phyloP scores from a whole-genome alignment of 2,113 vertebrate species.

The Panthera leo region DNA sequence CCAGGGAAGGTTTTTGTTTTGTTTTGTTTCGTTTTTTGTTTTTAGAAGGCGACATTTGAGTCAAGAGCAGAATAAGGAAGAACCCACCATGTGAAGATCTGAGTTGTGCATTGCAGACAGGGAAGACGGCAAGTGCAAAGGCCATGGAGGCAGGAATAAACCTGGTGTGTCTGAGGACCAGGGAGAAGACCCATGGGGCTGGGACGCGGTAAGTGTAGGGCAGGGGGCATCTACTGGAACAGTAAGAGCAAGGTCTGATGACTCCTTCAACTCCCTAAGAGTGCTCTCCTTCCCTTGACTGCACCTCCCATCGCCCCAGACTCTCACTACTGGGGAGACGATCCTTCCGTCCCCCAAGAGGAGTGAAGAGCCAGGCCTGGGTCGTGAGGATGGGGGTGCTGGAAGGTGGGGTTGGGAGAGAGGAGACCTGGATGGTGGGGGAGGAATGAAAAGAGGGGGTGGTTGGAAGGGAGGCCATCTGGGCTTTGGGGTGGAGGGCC shows the following conservation, averaged over 20 bases:
- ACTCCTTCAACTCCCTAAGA: neutral
- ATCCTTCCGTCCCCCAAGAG: neutral
- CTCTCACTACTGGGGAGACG: neutral
- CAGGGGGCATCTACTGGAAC: rapidly evolving
- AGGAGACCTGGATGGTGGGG: neutral
- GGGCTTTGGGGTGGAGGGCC: conserved; percentile 54
- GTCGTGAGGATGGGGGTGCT: neutral
- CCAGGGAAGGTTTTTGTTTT: neutral
- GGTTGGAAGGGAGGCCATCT: conserved; percentile 47
- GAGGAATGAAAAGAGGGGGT: conserved; percentile 46
- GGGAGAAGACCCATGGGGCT: neutral
- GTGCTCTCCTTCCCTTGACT: neutral
- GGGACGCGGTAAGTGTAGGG: neutral
- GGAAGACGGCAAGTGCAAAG: neutral
- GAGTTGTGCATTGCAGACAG: neutral
- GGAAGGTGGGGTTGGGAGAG: neutral
- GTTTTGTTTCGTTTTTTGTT: neutral
- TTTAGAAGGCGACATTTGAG: neutral
- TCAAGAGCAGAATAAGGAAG: neutral
- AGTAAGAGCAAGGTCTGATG: neutral
- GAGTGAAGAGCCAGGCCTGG: neutral
- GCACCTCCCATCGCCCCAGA: neutral
- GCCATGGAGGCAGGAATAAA: neutral
- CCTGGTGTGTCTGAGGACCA: neutral
- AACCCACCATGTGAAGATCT: neutral